phyloP scores from a whole-genome alignment of 2,888 invertebrate genomes.

The Diploptera punctata region DNA sequence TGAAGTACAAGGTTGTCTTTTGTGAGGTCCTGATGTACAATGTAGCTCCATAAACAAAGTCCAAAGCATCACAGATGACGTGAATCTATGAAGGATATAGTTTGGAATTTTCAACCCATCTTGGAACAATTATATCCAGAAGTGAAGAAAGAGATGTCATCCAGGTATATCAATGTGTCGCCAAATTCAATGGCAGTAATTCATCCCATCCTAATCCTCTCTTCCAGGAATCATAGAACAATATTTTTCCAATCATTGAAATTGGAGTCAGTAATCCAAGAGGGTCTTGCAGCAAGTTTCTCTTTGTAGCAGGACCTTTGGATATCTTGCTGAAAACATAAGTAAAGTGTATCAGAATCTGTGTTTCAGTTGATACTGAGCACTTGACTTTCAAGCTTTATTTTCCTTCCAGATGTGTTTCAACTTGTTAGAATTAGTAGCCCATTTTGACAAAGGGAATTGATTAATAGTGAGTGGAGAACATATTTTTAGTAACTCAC shows the following conservation, averaged over 20 bases:
- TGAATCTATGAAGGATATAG: too few relatives aligned
- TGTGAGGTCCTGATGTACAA: background rate
- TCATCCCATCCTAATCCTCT: background rate
- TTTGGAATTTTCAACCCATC: background rate
- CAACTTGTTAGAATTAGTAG: background rate
- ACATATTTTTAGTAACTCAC: too few relatives aligned
- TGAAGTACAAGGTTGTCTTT: background rate
- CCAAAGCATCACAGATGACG: conserved; percentile 17
- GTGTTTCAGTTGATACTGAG: background rate
- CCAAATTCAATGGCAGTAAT: background rate
- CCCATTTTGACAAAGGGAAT: conserved; percentile 19
- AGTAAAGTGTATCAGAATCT: background rate
- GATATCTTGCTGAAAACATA: too few relatives aligned
- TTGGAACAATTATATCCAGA: background rate
- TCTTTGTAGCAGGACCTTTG: background rate
- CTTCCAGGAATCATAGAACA: background rate
- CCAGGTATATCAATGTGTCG: background rate
- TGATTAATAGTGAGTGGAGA: too few relatives aligned
- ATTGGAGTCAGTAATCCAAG: background rate
- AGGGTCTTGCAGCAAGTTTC: background rate
- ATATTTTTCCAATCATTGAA: background rate
- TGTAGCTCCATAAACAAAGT: conserved; percentile 2
- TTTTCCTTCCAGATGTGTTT: background rate
- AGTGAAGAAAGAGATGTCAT: background rate
- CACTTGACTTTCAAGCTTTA: background rate